Conservation (phyloP, 2,113 vertebrate species). For the Upupa epops region DNA sequence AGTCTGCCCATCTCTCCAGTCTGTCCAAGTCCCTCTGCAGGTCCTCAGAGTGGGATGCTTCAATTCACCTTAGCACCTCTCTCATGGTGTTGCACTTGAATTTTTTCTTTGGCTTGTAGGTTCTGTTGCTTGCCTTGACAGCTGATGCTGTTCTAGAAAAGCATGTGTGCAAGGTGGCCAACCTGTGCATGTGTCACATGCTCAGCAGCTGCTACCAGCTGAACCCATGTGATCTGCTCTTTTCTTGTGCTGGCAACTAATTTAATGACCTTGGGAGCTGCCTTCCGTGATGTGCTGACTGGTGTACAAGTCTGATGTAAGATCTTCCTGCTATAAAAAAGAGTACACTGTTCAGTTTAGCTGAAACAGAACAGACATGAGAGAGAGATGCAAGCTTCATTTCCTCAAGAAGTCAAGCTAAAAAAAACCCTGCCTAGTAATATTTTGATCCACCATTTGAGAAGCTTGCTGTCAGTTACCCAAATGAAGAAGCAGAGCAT, state of each 20-base stretch:
- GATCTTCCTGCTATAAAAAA: constrained; percentile 1
- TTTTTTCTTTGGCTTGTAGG: not conserved
- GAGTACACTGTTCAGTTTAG: not conserved
- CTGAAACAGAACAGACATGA: constrained; percentile 57
- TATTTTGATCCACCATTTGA: constrained; percentile 21
- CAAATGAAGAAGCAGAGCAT: constrained; percentile 18
- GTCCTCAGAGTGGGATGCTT: not conserved
- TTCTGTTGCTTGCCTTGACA: not conserved
- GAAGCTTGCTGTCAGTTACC: constrained; percentile 18
- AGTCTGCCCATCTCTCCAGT: too few species aligned
- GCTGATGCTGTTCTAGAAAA: not conserved
- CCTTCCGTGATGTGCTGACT: not conserved
- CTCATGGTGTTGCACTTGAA: not conserved
- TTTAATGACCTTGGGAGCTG: not conserved
- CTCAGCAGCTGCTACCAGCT: not conserved
- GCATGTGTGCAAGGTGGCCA: not conserved
- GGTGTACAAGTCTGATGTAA: not conserved
- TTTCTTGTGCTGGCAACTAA: not conserved
- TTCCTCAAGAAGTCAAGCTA: constrained; percentile 44
- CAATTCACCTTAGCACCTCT: not conserved
- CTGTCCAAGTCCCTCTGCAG: too few species aligned
- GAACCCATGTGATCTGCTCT: not conserved
- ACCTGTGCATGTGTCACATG: not conserved
- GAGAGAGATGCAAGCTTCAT: constrained; percentile 55
- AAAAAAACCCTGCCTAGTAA: not conserved